phyloP scores from a whole-genome alignment of 2,888 invertebrate genomes.

The Theodoxus fluviatilis region DNA sequence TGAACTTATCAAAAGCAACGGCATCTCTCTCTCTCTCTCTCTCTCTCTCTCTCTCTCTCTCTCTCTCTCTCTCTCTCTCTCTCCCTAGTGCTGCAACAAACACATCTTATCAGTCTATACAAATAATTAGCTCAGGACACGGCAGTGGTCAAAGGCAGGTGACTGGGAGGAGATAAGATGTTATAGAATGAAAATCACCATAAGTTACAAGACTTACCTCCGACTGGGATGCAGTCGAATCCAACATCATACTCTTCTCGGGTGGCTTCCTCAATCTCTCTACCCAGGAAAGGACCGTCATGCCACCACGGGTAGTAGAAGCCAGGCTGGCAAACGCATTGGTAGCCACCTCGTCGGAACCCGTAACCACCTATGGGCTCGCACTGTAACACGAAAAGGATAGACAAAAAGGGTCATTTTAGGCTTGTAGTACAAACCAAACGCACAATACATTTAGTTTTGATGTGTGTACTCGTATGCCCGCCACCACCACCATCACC shows the following conservation, averaged over 20 bases:
- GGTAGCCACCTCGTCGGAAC: slow-evolving; percentile 87
- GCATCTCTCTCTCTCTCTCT: too few relatives aligned
- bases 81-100: too few relatives aligned
- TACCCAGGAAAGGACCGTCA: slow-evolving; percentile 88
- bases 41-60: too few relatives aligned
- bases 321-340: slow-evolving; percentile 79
- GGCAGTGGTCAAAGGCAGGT: too few relatives aligned
- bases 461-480: neutral
- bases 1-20: too few relatives aligned
- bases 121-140: too few relatives aligned
- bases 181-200: too few relatives aligned
- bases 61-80: too few relatives aligned
- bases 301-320: slow-evolving; percentile 85
- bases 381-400: slow-evolving; percentile 72
- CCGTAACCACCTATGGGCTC: slow-evolving; percentile 97
- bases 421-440: neutral
- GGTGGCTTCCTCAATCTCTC: slow-evolving; percentile 91
- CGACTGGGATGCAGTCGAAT: slow-evolving; percentile 89
- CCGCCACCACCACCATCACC: too few relatives aligned
- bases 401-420: neutral
- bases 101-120: too few relatives aligned
- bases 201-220: slow-evolving; percentile 81
- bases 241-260: slow-evolving; percentile 85
- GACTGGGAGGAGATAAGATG: too few relatives aligned
- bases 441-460: neutral